phyloP scores from a whole-genome alignment of 92 coral and sea anemone species.

The Epizoanthus ramosus region DNA sequence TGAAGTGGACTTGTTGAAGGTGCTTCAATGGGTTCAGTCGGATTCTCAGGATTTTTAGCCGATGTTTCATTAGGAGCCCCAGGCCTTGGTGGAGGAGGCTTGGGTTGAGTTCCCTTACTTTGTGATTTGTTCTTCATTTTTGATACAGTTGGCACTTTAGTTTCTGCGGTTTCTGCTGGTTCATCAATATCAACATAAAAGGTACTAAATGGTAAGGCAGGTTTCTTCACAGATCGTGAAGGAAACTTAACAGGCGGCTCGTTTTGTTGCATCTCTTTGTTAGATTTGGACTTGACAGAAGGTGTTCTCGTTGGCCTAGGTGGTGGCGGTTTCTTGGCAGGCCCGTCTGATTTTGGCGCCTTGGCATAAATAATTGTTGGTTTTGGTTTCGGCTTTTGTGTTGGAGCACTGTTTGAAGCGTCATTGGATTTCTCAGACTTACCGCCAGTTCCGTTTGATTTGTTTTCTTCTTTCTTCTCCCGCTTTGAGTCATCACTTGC shows the following conservation, averaged over 20 bases:
- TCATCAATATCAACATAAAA: slow-evolving; percentile 36
- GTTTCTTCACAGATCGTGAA: background rate
- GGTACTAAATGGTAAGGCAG: slow-evolving; percentile 32
- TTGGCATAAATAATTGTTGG: slow-evolving; percentile 13
- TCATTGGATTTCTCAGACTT: background rate
- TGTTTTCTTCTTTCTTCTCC: slow-evolving; percentile 31
- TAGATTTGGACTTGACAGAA: slow-evolving; percentile 9
- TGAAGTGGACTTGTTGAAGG: background rate
- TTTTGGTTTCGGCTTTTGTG: slow-evolving; percentile 23
- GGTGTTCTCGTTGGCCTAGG: slow-evolving; percentile 56
- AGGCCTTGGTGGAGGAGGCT: slow-evolving; percentile 58
- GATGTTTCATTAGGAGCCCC: slow-evolving; percentile 30
- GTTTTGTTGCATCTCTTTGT: background rate
- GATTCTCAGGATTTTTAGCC: slow-evolving; percentile 1
- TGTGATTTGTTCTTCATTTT: slow-evolving; percentile 14
- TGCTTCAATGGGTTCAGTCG: background rate
- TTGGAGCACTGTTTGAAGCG: background rate
- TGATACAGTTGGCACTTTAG: background rate
- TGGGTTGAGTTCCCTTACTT: slow-evolving; percentile 41
- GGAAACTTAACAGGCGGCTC: background rate
- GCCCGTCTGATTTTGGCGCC: slow-evolving; percentile 38
- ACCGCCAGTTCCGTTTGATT: background rate
- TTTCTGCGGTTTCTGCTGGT: background rate
- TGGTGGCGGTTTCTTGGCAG: slow-evolving; percentile 47
- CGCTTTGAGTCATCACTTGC: background rate